Evolutionary conservation across 2,888 invertebrate species (phyloP).

Genomic region (Hermodice carunculata): DNA sequence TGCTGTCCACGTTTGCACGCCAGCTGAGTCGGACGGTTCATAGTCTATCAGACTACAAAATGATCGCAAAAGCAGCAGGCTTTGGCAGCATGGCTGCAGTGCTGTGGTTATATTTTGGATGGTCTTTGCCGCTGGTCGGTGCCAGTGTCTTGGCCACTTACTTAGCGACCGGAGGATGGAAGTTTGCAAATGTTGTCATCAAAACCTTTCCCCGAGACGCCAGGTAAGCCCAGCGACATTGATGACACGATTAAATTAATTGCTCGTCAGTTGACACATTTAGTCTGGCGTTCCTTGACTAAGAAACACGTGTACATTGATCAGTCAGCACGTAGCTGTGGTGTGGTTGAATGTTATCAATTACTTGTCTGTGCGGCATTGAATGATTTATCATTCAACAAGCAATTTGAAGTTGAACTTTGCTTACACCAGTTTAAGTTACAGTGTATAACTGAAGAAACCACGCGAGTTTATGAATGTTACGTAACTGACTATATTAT

Average conservation of each 20-base stretch:
- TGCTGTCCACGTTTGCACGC: slow-evolving; percentile 20
- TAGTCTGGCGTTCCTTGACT: no score
- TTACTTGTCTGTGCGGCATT: background rate
- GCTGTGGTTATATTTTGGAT: slow-evolving; percentile 42
- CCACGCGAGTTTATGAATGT: no score
- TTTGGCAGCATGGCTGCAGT: slow-evolving; percentile 46
- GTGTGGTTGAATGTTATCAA: no score
- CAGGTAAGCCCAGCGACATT: slow-evolving; percentile 43
- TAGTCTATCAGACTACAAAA: slow-evolving; percentile 15
- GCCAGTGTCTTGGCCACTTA: slow-evolving; percentile 47
- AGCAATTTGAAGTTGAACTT: no score
- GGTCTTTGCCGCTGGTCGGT: slow-evolving; percentile 41
- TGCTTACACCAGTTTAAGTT: no score
- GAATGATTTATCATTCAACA: no score
- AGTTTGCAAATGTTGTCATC: slow-evolving; percentile 52
- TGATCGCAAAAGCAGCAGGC: slow-evolving; percentile 39
- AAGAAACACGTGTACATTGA: no score
- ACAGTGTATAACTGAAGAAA: no score
- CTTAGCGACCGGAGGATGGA: slow-evolving; percentile 60
- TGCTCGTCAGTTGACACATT: no score
- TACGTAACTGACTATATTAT: no score
- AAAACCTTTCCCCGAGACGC: slow-evolving; percentile 56
- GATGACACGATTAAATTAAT: background rate
- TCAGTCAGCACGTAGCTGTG: no score
- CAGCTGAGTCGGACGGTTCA: slow-evolving; percentile 17